Evolutionary conservation across 2,888 invertebrate species (phyloP).

Genomic region (Torymus auratus): DNA sequence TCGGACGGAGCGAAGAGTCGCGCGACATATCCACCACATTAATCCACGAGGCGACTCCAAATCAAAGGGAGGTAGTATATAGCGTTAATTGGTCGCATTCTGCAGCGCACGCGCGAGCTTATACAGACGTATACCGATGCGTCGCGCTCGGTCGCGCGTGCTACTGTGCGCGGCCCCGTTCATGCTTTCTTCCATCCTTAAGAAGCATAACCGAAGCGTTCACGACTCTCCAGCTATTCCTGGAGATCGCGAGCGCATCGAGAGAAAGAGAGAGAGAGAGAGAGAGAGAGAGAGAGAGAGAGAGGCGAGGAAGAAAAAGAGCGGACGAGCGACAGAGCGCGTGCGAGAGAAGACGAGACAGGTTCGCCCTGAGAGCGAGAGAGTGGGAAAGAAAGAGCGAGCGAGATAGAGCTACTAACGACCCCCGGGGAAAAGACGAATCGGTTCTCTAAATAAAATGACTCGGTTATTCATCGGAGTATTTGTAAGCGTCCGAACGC

Average conservation of each 20-base stretch:
- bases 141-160: conserved; percentile 27
- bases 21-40: conserved; percentile 59
- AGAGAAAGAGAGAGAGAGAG: neutral
- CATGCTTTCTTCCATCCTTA: conserved; percentile 57
- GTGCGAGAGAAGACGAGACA: neutral
- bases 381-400: conserved; percentile 13
- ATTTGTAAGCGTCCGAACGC: conserved; percentile 73
- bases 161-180: neutral
- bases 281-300: conserved; percentile 11
- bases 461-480: conserved; percentile 76
- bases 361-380: neutral
- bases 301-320: conserved; percentile 12
- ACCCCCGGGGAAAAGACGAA: conserved; percentile 72
- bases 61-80: conserved; percentile 66
- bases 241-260: conserved; percentile 59
- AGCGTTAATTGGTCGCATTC: conserved; percentile 66
- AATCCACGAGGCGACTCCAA: conserved; percentile 62
- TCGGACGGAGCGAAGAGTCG: conserved; percentile 39
- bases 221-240: conserved; percentile 62
- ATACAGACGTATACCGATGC: neutral
- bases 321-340: neutral
- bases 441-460: conserved; percentile 76
- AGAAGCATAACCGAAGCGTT: conserved; percentile 62
- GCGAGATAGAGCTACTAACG: conserved; percentile 57
- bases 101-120: neutral